Percentiles rank a stretch among this genome's conserved stretches.
Evolutionary conservation across 1,140 invertebrate genomes (phyloP).

Genomic region (Hesperophylax magnus): DNA sequence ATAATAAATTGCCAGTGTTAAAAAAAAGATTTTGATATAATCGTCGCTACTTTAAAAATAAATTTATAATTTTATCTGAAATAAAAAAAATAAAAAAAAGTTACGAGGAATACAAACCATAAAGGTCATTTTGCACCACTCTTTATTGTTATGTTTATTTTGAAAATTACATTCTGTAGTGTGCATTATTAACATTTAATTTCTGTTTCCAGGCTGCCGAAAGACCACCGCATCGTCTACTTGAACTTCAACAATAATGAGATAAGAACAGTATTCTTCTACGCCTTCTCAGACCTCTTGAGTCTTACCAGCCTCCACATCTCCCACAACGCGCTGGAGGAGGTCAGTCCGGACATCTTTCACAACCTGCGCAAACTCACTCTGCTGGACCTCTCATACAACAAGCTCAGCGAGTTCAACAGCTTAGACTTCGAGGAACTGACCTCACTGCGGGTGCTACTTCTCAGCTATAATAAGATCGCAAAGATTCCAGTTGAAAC

Average conservation of each 20-base stretch:
- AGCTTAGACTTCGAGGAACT: slow-evolving; percentile 63
- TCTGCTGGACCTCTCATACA: slow-evolving; percentile 70
- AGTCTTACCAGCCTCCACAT: slow-evolving; percentile 64
- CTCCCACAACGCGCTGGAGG: slow-evolving; percentile 63
- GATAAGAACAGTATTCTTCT: slow-evolving; percentile 66
- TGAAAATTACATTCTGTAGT: background rate
- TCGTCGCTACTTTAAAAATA: too few relatives aligned
- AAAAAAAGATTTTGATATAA: too few relatives aligned
- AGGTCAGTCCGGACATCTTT: slow-evolving; percentile 65
- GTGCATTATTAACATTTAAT: background rate
- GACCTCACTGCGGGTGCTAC: slow-evolving; percentile 61
- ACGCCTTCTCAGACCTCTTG: slow-evolving; percentile 63
- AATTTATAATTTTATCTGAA: too few relatives aligned
- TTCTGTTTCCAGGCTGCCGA: slow-evolving; percentile 64
- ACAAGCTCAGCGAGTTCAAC: slow-evolving; percentile 66
- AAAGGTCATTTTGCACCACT: too few relatives aligned
- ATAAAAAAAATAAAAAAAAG: too few relatives aligned
- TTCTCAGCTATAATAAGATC: slow-evolving; percentile 64
- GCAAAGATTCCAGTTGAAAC: slow-evolving; percentile 61
- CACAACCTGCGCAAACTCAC: slow-evolving; percentile 64
- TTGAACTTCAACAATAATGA: slow-evolving; percentile 65
- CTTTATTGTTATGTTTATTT: background rate
- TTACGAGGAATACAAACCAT: too few relatives aligned
- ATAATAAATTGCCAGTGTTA: too few relatives aligned
- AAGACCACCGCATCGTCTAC: slow-evolving; percentile 63